Percentiles rank a stretch among this genome's conserved stretches.
These are phyloP conservation scores for Lates japonicus DNA, from an alignment of 2,797 vertebrate genomes.

Conservation along the genomic window DNA sequence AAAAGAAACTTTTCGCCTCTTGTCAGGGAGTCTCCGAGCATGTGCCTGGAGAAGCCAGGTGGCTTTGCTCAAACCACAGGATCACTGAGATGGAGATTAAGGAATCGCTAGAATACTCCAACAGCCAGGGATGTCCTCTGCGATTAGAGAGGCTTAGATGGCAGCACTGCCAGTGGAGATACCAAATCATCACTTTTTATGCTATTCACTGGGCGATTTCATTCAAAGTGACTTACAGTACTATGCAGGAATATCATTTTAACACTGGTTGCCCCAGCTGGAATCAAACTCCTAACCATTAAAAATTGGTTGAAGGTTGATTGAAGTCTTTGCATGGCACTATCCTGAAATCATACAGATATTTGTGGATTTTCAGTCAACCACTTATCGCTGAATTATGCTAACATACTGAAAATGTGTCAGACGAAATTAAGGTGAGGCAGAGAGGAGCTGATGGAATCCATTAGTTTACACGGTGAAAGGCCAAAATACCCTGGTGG, in stretches of 20 bases:
- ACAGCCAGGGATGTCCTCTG: constrained; percentile 52
- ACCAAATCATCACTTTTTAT: constrained; percentile 67
- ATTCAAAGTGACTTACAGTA: constrained; percentile 48
- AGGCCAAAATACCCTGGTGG: constrained; percentile 27
- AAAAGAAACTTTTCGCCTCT: constrained; percentile 22
- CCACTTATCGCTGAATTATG: constrained; percentile 45
- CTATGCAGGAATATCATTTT: constrained; percentile 27
- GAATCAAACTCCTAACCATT: constrained; percentile 27
- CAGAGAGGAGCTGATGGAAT: constrained; percentile 39
- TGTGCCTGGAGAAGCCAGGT: constrained; percentile 48
- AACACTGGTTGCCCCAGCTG: constrained; percentile 10
- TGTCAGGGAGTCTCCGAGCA: constrained; percentile 29
- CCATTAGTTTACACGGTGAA: constrained; percentile 49
- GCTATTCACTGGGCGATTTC: constrained; percentile 49
- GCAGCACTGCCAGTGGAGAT: constrained; percentile 52
- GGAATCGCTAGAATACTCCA: constrained; percentile 51
- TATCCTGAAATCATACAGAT: constrained; percentile 37
- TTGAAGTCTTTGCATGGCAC: background rate
- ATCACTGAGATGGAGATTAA: constrained; percentile 69
- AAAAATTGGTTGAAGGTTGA: too few species aligned
- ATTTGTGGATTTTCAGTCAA: constrained; percentile 35
- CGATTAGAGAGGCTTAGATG: constrained; percentile 65
- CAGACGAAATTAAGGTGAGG: constrained; percentile 31
- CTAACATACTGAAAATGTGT: constrained; percentile 29
- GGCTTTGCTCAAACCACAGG: constrained; percentile 55